Base-by-base conservation (phyloP, 2,888 invertebrate genomes). In the Eulithis prunata region DNA sequence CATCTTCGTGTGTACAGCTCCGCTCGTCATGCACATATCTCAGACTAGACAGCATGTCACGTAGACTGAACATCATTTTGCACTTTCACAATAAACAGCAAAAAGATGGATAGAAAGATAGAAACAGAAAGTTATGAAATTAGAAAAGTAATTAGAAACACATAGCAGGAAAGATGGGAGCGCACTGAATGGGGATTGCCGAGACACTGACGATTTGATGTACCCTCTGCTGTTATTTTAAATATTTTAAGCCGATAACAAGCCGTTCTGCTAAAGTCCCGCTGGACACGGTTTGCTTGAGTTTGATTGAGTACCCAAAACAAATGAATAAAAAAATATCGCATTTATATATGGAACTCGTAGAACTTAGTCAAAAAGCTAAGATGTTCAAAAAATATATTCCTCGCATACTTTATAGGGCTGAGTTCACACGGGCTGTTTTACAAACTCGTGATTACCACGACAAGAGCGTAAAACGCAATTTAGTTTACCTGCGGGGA, bases 31-130 rank as follows among this genome's bases (percentile, higher is more conserved):
- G 87, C 55, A 82, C 80, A 71, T 90, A 91, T 53, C 88, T 85
- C 60, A 92, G 76, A 46, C 87, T 84, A 21, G 86, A 85, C 74
- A 93, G 73, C 77, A 90, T 87, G 71, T 89, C 90, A 77, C 87
- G 85, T 71, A 91, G 82, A 84, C 85, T 85, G 74, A 91, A 91
- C 85, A 91, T 83, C 88, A 89, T 90, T 81, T 78, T 82, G 70
- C 74, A 75, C 73, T 70, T 71, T 74, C 70, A 75, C 68, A 71
- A 69, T 69, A 75, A 72, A 68, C 73, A 74, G 60, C 72, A 69
- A 68, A 71, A 72, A 76, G 66, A 70, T 72, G 75, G 58, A 71
- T 62, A 74, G 65, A 73, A 67, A 62, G 64, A 66, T 70, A 71
- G 61, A 64, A 62, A 67, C 47, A 64, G 56, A 65, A 60, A 64